Base-by-base conservation (phyloP, 2,113 vertebrate species). In the Pyrgilauda ruficollis region DNA sequence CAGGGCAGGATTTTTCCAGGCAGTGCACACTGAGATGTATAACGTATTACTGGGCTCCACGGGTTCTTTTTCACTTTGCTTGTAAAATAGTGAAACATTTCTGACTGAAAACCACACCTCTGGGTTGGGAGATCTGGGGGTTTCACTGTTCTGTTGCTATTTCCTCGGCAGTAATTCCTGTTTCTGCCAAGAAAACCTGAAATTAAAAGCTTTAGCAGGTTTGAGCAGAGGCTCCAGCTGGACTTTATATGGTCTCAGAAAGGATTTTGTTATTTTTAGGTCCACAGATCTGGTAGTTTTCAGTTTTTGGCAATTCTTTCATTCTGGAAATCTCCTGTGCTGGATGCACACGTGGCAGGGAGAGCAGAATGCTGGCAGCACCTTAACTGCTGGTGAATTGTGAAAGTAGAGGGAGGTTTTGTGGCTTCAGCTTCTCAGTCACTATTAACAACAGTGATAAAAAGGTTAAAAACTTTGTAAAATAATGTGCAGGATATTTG, bases 11-110 rank as follows among this genome's bases (percentile, higher is more conserved):
- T 37, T 84, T 81, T 67, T 70, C 21, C 59, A 21, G 33, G 13
- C 13, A 22, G 1, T 2, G 8, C 11, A 5, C 0, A 0, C 41
- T 22, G 64, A 30, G 41, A 8, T 59, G 22, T 59, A 6, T 3
- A 24, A 35, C 15, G n/a, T 26, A 2, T 37, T 18, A 37, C 10
- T 69, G 1, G 0, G 23, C 16, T 66, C 8, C 0, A 0, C 13
- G 5, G 11, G 3, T 9, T 18, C 14, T 61, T 49, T 72, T 37
- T 33, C 3, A 41, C 15, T 64, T 59, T 63, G 26, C 56, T 52
- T 61, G 16, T 44, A 8, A 49, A 27, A 19, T 2, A 49, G 7
- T 10, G 35, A 41, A 77, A 37, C 15, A 10, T 69, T 50, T 77
- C 46, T 63, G 44, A 4, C 26, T 44, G 46, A 33, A 93, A 75